Base-by-base conservation (phyloP, 2,797 vertebrate genomes). In the Microctenopoma steveboyesi region DNA sequence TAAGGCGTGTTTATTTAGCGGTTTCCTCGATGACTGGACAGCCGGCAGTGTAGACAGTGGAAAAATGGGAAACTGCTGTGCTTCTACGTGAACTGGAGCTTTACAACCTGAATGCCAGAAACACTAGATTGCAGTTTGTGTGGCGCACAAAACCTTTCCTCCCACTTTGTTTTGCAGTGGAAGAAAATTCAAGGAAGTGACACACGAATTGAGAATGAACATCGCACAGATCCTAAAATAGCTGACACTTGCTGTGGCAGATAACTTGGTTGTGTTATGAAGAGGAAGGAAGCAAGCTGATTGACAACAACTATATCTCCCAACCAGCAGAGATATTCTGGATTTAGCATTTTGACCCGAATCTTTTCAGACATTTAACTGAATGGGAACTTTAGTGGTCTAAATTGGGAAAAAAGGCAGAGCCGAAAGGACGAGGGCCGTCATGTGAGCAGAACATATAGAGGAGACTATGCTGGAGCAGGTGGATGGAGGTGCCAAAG, bases 401-500 rank as follows among this genome's bases (percentile, higher is more conserved):
- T 53, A n/a, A 67, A 61, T 22, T 22, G 50, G 63, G 58, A 74
- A 64, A 53, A 65, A 74, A 63, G 30, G 51, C 3, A 33, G 63
- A 78, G 75, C 69, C 52, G 48, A 33, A 50, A 64, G 70, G 69
- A 82, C 74, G 68, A 74, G 75, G 71, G 63, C 70, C 57, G 54
- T 0, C 85, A 90, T 88, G 89, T 27, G 85, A 76, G 80, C n/a
- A 33, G 78, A 54, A 45, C 5, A 77, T 86, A 84, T 77, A 86
- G 73, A 63, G 67, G 69, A 66, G 76, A 75, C 70, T 64, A 74
- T 53, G 79, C 61, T 48, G 58, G 72, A 76, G 72, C 61, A 74
- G 78, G 67, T 59, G 56, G 72, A 78, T 53, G 10, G 79, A 90
- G 81, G 91, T 90, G 91, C 76, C 69, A 78, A 84, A 86, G 91